Base-by-base conservation (phyloP, 2,888 invertebrate species). In the Plebejus argus region DNA sequence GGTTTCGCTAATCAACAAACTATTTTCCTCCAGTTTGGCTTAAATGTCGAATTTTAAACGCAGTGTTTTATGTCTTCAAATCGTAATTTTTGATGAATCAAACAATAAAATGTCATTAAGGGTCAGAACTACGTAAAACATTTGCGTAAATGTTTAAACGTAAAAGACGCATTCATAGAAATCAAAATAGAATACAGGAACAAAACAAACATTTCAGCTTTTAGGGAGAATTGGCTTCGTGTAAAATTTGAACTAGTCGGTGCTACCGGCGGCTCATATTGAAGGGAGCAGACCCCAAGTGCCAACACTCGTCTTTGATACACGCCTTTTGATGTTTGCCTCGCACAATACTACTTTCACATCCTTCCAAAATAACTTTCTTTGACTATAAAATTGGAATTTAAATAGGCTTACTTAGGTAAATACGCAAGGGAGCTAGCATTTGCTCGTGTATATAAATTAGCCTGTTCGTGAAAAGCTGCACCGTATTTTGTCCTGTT, bases 321-420 rank as follows among this genome's bases (percentile, higher is more conserved):
- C 86, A 85, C 84, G 87, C 85, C 91, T 91, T 92, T 93, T 92
- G 92, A 93, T 91, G 92, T 91, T 88, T 90, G 86, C 88, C 86
- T 84, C 85, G 86, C 87, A 92, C 91, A 92, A 91, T 90, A 85
- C 86, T 85, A 86, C 85, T 89, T 90, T 90, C 90, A 86, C 88
- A 85, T 86, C 85, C 82, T 85, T 85, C 86, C 87, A 85, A 87
- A 91, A 88, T 88, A 88, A 87, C 86, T 86, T 89, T 82, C 86
- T 85, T 86, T 86, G 83, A 83, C 84, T 83, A 85, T 82, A 82
- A 88, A 87, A 88, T 86, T 86, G 82, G 82, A 85, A 84, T 84
- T 87, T 86, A 86, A 86, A 88, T 84, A 85, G 84, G 83, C 85
- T 86, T 83, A 81, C 77, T 58, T 78, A 75, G 78, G 76, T 79